phyloP scores from a whole-genome alignment of 2,888 invertebrate species.

The Beris morrisii region DNA sequence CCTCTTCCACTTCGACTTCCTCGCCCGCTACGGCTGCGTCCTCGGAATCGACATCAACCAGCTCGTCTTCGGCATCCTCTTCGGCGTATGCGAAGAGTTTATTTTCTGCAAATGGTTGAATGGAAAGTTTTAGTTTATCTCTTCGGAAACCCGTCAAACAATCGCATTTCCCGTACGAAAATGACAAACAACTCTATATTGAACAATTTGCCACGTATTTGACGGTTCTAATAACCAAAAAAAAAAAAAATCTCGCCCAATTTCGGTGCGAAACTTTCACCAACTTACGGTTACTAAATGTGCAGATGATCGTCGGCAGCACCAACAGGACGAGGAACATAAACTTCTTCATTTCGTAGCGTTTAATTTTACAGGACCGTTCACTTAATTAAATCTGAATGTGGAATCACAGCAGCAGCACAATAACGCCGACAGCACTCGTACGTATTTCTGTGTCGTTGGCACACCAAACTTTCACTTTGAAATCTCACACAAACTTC shows the following conservation, averaged over 20 bases:
- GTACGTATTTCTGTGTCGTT: slow-evolving; percentile 40
- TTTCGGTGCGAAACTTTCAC: slow-evolving; percentile 41
- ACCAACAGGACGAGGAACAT: slow-evolving; percentile 67
- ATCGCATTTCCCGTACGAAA: too few relatives aligned
- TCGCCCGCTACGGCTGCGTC: slow-evolving; percentile 64
- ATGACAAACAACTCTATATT: neutral
- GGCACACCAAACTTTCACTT: slow-evolving; percentile 35
- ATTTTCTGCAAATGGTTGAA: slow-evolving; percentile 52
- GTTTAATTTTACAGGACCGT: neutral
- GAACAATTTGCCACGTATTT: slow-evolving; percentile 23
- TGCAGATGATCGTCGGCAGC: slow-evolving; percentile 71
- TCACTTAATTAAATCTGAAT: slow-evolving; percentile 27
- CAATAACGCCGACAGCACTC: slow-evolving; percentile 39
- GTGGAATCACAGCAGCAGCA: slow-evolving; percentile 34
- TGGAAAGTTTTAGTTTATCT: neutral
- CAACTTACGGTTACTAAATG: slow-evolving; percentile 72
- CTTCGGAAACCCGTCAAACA: too few relatives aligned
- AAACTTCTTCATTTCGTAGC: slow-evolving; percentile 67
- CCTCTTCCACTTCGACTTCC: slow-evolving; percentile 61
- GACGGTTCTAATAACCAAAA: neutral
- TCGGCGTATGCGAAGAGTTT: slow-evolving; percentile 61
- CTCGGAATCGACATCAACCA: slow-evolving; percentile 71
- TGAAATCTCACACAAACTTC: slow-evolving; percentile 3
- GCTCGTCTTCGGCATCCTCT: slow-evolving; percentile 64
- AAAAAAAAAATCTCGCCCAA: neutral